Evolutionary conservation across 2,888 invertebrate species (phyloP), one percentile per base, ranked within the genome.

Genomic region (Catonia carolina): DNA sequence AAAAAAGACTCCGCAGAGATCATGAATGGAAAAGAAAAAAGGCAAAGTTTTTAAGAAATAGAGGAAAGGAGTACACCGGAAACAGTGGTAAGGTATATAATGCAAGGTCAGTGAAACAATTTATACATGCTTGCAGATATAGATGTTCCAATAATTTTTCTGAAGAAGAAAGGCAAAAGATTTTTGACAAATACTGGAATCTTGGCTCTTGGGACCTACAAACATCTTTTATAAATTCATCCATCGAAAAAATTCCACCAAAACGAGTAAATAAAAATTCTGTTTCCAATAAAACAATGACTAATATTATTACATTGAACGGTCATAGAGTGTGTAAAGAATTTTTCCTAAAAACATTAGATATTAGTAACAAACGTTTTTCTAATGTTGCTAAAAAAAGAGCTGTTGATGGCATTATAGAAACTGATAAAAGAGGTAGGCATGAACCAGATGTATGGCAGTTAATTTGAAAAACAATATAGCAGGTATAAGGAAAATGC

Each of bases 261-360:
- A 39, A 52, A 22, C 37, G 37, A 52, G 20, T 2, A 22, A 23
- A 51, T 27, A 8, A 27, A 27, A 27, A 27, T 27, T 6, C 4
- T 27, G 4, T 4, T 27, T 27, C 4, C 8, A 37, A 10, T 14
- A 23, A 37, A 18, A 52, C 23, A 15, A 3, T 12, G 22, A 52
- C 17, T 8, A n/a, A 23, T 27, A 14, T 18, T 50, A 31, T 33
- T 27, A 15, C 2, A n/a, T 36, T 52, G 4, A 23, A 22, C 7
- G 37, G 52, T 2, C 22, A 52, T 14, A 52, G 52, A 49, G 55
- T 55, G 17, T 55, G 55, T 23, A 55, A 55, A 49, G 37, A 23
- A n/a, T 48, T 55, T 36, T 55, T 48, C 36, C 37, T 48, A 22
- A 55, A 55, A 48, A 55, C 55, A 15, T 22, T 47, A 48, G 17